Conservation (phyloP, 2,888 invertebrate species). For the Athalia circularis region DNA sequence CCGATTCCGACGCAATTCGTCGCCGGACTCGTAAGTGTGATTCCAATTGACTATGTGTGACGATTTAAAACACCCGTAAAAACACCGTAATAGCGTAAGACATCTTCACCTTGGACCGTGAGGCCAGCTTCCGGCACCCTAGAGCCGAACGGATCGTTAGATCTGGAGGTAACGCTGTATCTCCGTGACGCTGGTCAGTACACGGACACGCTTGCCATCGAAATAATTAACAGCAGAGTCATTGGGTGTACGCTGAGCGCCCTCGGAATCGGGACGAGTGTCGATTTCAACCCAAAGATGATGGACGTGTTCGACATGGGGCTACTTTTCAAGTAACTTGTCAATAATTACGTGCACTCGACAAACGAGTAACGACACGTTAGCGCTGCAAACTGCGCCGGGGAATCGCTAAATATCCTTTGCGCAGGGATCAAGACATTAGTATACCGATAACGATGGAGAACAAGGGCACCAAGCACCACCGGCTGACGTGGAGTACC, state of each 20-base stretch:
- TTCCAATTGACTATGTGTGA: not conserved
- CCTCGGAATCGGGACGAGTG: conserved; percentile 81
- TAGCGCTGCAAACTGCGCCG: not conserved
- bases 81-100: conserved; percentile 52
- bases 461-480: conserved; percentile 77
- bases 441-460: conserved; percentile 73
- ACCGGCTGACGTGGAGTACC: conserved; percentile 76
- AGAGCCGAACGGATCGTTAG: conserved; percentile 62
- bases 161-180: conserved; percentile 66
- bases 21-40: conserved; percentile 75
- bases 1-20: conserved; percentile 80
- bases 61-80: not conserved
- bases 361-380: too few relatives aligned
- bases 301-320: conserved; percentile 79
- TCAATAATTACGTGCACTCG: not conserved
- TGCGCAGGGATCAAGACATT: conserved; percentile 60
- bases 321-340: conserved; percentile 78
- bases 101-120: conserved; percentile 60
- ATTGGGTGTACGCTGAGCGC: conserved; percentile 76
- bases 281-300: conserved; percentile 79
- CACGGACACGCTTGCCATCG: conserved; percentile 66
- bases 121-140: conserved; percentile 62
- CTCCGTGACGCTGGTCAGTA: conserved; percentile 70
- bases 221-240: conserved; percentile 72
- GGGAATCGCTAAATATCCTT: conserved; percentile 14